phyloP scores from a whole-genome alignment of 2,888 invertebrate species.

The Dasypolia templi region DNA sequence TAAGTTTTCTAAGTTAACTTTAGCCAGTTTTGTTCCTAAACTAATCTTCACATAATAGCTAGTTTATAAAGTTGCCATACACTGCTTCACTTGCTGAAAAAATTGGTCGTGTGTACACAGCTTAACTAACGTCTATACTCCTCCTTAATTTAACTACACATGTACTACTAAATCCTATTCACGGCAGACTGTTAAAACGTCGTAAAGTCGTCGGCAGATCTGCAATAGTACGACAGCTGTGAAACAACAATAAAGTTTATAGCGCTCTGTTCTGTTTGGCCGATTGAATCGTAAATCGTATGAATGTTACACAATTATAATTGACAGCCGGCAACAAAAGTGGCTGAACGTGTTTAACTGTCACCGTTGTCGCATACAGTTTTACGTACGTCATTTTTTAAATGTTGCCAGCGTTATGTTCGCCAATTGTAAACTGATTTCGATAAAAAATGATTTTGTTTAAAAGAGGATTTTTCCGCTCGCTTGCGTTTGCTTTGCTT shows the following conservation, averaged over 20 bases:
- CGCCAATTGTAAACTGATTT: no score
- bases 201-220: slow-evolving; percentile 54
- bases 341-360: background rate
- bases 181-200: slow-evolving; percentile 49
- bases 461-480: no score
- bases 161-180: slow-evolving; percentile 49
- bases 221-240: slow-evolving; percentile 55
- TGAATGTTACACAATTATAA: slow-evolving; percentile 12
- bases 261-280: slow-evolving; percentile 42
- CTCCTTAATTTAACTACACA: slow-evolving; percentile 42
- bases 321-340: slow-evolving; percentile 1
- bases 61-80: background rate
- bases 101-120: background rate
- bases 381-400: no score
- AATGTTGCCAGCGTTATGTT: no score
- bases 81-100: background rate
- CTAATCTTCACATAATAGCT: background rate
- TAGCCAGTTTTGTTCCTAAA: background rate
- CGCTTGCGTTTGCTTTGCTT: no score
- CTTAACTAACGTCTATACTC: slow-evolving; percentile 1
- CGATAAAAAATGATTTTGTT: no score
- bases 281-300: slow-evolving; percentile 29
- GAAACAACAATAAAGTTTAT: slow-evolving; percentile 60
- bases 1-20: background rate
- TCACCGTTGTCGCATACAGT: background rate